Evolutionary conservation across 2,888 invertebrate species (phyloP).

Genomic region (Apamea sordens): DNA sequence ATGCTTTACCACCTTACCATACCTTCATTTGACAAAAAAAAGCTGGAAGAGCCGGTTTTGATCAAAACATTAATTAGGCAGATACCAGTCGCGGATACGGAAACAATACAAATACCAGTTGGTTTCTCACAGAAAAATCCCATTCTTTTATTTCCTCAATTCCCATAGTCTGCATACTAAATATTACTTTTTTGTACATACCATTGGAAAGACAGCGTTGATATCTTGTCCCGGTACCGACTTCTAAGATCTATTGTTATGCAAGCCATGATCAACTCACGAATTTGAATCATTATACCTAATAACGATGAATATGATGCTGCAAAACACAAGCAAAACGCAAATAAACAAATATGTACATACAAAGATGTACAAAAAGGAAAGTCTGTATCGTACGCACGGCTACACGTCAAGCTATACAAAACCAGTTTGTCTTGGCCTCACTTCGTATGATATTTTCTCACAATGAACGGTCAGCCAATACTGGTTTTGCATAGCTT

Average conservation of each 20-base stretch:
- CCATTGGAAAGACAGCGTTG: background rate
- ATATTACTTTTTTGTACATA: background rate
- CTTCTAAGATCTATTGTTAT: background rate
- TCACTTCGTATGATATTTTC: too few species aligned
- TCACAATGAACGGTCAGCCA: too few species aligned
- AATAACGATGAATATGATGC: background rate
- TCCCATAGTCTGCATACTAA: background rate
- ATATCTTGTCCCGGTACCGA: background rate
- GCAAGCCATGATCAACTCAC: background rate
- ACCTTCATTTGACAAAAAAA: background rate
- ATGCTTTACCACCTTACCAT: background rate
- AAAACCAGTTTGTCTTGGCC: too few species aligned
- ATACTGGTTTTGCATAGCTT: too few species aligned
- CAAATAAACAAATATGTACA: background rate
- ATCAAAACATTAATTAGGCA: background rate
- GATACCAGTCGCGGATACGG: background rate
- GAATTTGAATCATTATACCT: background rate
- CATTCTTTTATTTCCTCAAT: constrained; percentile 26
- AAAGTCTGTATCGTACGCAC: background rate
- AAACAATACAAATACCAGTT: background rate
- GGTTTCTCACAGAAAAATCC: constrained; percentile 21
- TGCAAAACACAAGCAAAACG: background rate
- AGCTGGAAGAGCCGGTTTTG: background rate
- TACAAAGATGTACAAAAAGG: background rate
- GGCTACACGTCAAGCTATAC: too few species aligned